Evolutionary conservation across 1,140 invertebrate genomes (phyloP).

Genomic region (Macrotrachela quadricornifera): DNA sequence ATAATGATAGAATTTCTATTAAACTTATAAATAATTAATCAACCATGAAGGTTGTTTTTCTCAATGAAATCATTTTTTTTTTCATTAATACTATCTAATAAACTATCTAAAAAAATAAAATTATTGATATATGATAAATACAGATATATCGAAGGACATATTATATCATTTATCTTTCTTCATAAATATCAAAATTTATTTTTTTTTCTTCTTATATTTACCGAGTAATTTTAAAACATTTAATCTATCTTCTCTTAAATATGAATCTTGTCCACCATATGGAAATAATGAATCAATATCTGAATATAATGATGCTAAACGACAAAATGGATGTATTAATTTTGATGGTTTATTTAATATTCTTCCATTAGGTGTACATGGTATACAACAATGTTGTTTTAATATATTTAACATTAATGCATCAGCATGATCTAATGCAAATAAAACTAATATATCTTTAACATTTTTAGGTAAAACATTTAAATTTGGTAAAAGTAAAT

Average conservation of each 20-base stretch:
- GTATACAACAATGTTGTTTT: conserved; percentile 7
- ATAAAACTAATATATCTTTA: conserved; percentile 6
- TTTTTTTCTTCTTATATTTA: too few relatives aligned
- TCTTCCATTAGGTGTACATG: conserved; percentile 2
- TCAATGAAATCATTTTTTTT: too few relatives aligned
- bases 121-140: too few relatives aligned
- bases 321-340: conserved; percentile 6
- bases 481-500: conserved; percentile 7
- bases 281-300: conserved; percentile 6
- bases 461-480: conserved; percentile 5
- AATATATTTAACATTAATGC: conserved; percentile 6
- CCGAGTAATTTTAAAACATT: conserved; percentile 5
- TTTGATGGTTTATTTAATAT: conserved; percentile 4
- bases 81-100: too few relatives aligned
- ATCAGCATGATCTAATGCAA: conserved; percentile 8
- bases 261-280: conserved; percentile 1
- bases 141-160: too few relatives aligned
- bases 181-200: too few relatives aligned
- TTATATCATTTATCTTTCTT: too few relatives aligned
- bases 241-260: conserved; percentile 1
- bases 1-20: too few relatives aligned
- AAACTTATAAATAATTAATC: too few relatives aligned
- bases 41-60: too few relatives aligned
- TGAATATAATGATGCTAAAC: not conserved
- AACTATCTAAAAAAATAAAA: too few relatives aligned